phyloP scores from a whole-genome alignment of 2,888 invertebrate genomes.

The Hedychridium roseum region DNA sequence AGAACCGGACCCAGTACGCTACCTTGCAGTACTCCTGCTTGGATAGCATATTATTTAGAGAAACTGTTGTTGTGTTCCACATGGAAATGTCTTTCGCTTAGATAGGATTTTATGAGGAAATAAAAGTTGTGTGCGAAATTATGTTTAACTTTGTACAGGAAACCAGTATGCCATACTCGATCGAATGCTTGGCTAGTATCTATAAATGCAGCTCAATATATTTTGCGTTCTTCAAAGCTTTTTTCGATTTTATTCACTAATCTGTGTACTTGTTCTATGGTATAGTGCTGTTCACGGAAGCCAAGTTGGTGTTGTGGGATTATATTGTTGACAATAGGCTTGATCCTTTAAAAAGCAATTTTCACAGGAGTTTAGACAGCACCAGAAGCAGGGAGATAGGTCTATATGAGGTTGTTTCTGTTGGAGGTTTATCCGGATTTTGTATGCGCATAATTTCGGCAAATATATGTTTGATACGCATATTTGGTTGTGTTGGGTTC shows the following conservation, averaged over 20 bases:
- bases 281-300: slow-evolving; percentile 20
- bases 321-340: slow-evolving; percentile 14
- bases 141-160: not conserved
- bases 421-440: slow-evolving; percentile 34
- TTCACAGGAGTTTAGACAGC: slow-evolving; percentile 40
- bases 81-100: not conserved
- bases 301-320: too few species aligned
- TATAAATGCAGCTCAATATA: too few species aligned
- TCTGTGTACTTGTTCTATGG: slow-evolving; percentile 31
- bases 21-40: slow-evolving; percentile 17
- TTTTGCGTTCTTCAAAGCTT: too few species aligned
- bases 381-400: too few species aligned
- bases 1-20: slow-evolving; percentile 23
- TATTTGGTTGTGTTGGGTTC: slow-evolving; percentile 2
- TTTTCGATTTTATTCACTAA: slow-evolving; percentile 19
- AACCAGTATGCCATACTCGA: too few species aligned
- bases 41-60: not conserved
- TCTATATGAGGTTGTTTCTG: too few species aligned
- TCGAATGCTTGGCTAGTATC: too few species aligned
- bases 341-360: slow-evolving; percentile 31
- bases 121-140: not conserved
- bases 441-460: slow-evolving; percentile 18
- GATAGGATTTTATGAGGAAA: not conserved
- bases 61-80: not conserved
- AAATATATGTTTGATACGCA: slow-evolving; percentile 25